Conservation (phyloP, 2,113 vertebrate genomes). For the Sphyrna mokarran region DNA sequence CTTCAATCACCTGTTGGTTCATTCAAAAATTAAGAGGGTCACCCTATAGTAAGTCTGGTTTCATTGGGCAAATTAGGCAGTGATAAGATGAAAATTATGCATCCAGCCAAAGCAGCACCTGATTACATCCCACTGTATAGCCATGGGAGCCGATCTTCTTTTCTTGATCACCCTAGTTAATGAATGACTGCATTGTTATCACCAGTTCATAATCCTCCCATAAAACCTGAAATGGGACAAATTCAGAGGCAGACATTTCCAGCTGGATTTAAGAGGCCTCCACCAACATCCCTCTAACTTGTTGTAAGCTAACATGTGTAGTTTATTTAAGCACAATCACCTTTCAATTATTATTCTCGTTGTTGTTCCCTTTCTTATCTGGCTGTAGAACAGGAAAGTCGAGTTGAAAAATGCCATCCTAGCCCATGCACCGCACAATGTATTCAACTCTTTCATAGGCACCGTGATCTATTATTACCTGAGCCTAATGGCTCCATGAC, state of each 20-base stretch:
- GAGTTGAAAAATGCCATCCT: not conserved
- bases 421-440: not conserved
- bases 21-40: not conserved
- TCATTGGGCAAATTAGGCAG: not conserved
- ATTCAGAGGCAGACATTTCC: not conserved
- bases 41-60: not conserved
- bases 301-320: too few relatives aligned
- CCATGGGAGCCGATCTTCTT: not conserved
- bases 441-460: not conserved
- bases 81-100: not conserved
- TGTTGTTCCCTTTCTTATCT: not conserved
- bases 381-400: not conserved
- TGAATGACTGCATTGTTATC: not conserved
- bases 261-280: too few relatives aligned
- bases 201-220: not conserved
- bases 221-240: not conserved
- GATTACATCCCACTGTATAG: not conserved
- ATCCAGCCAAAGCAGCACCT: not conserved
- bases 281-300: too few relatives aligned
- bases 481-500: not conserved
- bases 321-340: not conserved
- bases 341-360: not conserved
- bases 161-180: not conserved
- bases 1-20: not conserved
- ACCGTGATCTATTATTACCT: not conserved